Percentiles rank a stretch among this genome's conserved stretches.
phyloP scores from a whole-genome alignment of 2,113 vertebrate species.

The Rhegmatorhina hoffmannsi region DNA sequence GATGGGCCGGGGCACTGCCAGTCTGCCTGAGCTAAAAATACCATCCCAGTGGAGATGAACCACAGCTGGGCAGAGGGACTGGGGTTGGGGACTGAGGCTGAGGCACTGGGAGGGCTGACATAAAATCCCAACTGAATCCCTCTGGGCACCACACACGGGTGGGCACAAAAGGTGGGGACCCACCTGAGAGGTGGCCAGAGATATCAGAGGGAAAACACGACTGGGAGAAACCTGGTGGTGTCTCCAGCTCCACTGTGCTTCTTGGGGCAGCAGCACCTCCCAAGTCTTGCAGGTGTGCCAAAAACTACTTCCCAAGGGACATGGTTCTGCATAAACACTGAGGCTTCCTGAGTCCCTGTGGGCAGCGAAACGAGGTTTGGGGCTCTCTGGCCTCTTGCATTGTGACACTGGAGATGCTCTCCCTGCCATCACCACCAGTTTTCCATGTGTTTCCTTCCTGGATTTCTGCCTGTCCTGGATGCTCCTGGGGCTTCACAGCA shows the following conservation, averaged over 20 bases:
- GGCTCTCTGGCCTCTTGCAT: background rate
- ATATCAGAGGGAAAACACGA: background rate
- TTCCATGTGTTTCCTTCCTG: background rate
- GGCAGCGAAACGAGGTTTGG: background rate
- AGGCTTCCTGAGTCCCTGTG: background rate
- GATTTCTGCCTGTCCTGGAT: accelerated
- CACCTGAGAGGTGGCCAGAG: background rate
- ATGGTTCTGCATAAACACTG: background rate
- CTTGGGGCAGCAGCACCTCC: background rate
- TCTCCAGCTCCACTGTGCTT: background rate
- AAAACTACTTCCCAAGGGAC: background rate
- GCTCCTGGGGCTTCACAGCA: background rate
- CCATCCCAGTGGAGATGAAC: background rate
- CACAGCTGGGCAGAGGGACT: background rate
- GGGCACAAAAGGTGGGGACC: background rate
- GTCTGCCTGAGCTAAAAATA: background rate
- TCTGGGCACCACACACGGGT: background rate
- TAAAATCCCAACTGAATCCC: background rate
- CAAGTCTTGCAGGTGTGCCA: background rate
- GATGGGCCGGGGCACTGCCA: accelerated
- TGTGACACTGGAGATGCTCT: background rate
- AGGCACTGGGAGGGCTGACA: background rate
- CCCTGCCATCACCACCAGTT: background rate
- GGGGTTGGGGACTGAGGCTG: background rate
- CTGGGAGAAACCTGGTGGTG: background rate